Percentiles rank a stretch among this genome's conserved stretches.
Conservation (phyloP, 1,140 invertebrate genomes). For the Myzus persicae region DNA sequence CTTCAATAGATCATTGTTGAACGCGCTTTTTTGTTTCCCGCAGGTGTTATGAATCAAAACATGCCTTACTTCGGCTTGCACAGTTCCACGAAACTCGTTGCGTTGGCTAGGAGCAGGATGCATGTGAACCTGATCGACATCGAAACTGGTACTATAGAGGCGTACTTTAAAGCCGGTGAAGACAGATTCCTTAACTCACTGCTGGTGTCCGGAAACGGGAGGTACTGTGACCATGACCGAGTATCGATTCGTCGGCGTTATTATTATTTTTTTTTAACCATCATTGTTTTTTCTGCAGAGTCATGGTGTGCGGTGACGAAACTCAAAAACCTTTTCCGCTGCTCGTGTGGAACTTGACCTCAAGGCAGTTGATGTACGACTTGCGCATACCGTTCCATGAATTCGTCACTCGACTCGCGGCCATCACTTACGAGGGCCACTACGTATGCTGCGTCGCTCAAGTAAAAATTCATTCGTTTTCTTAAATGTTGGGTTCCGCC, state of each 20-base stretch:
- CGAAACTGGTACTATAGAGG: constrained; percentile 81
- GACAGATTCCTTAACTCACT: constrained; percentile 88
- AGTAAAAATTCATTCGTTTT: constrained; percentile 63
- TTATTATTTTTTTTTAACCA: neutral
- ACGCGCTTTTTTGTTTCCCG: constrained; percentile 61
- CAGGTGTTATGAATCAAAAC: constrained; percentile 88
- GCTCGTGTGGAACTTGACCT: constrained; percentile 85
- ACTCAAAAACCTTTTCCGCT: constrained; percentile 90
- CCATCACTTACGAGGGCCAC: constrained; percentile 85
- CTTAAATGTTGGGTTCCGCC: neutral
- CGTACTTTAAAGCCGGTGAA: constrained; percentile 87
- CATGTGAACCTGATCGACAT: constrained; percentile 90
- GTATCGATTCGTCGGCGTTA: neutral
- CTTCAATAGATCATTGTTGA: neutral
- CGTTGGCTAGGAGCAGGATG: constrained; percentile 85
- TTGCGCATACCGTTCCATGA: constrained; percentile 87
- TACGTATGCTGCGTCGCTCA: constrained; percentile 71
- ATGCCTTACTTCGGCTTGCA: constrained; percentile 89
- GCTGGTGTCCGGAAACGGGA: constrained; percentile 85
- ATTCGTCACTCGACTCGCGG: constrained; percentile 82
- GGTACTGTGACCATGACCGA: constrained; percentile 65
- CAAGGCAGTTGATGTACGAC: constrained; percentile 84
- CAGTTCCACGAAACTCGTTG: constrained; percentile 79
- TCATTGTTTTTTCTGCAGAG: constrained; percentile 65
- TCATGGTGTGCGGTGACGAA: constrained; percentile 89